These are phyloP conservation scores for Brevimyrus niger DNA, from an alignment of 2,113 vertebrate species.

Conservation along the genomic window DNA sequence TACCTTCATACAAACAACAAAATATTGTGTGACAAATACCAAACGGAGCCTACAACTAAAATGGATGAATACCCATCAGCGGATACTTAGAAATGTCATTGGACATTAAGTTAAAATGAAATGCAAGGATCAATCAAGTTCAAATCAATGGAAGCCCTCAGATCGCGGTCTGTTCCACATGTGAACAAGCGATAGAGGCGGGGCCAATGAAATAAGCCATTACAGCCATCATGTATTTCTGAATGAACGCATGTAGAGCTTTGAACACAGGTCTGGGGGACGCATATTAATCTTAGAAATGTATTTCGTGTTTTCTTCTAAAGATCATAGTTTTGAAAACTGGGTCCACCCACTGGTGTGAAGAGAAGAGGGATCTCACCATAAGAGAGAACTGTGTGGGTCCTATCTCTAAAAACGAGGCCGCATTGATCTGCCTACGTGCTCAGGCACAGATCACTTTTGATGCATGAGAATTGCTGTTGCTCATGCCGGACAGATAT, in stretches of 20 bases:
- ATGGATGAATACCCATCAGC: background rate
- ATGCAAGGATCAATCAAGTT: background rate
- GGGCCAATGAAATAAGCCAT: background rate
- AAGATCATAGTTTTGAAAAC: conserved; percentile 62
- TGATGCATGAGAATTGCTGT: background rate
- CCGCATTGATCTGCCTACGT: conserved; percentile 65
- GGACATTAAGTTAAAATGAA: background rate
- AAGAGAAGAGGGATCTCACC: conserved; percentile 45
- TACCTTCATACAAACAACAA: background rate
- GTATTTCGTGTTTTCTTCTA: conserved; percentile 60
- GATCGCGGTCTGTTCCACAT: conserved; percentile 20
- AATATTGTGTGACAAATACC: background rate
- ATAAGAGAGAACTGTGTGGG: conserved; percentile 69
- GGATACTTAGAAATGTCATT: background rate
- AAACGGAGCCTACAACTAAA: background rate
- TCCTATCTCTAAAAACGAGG: conserved; percentile 55
- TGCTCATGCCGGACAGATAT: background rate
- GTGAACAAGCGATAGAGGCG: background rate
- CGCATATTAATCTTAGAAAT: conserved; percentile 10
- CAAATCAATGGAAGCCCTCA: conserved; percentile 54
- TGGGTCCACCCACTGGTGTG: conserved; percentile 66
- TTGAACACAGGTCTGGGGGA: background rate
- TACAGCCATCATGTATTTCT: background rate
- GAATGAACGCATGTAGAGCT: background rate
- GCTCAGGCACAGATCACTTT: conserved; percentile 54